Evolutionary conservation across 2,113 vertebrate species (phyloP), one percentile per base, ranked within the genome.

Genomic region (Callionymus lyra): DNA sequence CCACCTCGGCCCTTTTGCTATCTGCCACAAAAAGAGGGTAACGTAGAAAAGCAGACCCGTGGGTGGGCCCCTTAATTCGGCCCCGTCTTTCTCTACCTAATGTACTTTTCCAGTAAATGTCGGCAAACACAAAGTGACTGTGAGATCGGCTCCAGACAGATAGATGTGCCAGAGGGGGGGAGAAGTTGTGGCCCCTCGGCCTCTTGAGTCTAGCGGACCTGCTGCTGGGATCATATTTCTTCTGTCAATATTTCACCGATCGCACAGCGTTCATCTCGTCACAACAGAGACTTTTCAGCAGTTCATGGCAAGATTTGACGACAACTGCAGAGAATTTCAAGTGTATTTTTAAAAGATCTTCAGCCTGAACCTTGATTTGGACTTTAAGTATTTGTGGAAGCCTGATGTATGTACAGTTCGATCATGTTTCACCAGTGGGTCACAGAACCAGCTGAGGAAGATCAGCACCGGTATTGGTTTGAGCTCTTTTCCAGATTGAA

Each of bases 121-220:
- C 51, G 31, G 34, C 34, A 69, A 70, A 57, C 53, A 50, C 64
- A 60, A 46, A 64, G 67, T 67, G 63, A 64, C 74, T 65, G 44
- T 17, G 40, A 75, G 50, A 51, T 72, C 62, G 64, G 50, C 50
- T 70, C 70, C 74, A 80, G 80, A 81, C 79, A 77, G 78, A 83
- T 79, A 81, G 76, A 83, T 78, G 70, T 76, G 70, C 67, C 14
- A 13, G 35, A 13, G 12, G 12, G 21, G 31, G 2, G 15, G 12
- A 17, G 43, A 36, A 18, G 33, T 42, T 6, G 19, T 35, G 38
- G 37, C 50, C 63, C 50, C 44, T 45, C 10, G 34, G 43, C 35
- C 55, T 44, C 39, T 54, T 45, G 41, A 21, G 50, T 68, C 62
- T 54, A 11, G 42, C 45, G 38, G 35, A 67, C 17, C 38, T 14